Percentiles rank a stretch among this genome's conserved stretches.
Evolutionary conservation across 2,888 invertebrate species (phyloP).

Genomic region (Drosophila flavopinicola): DNA sequence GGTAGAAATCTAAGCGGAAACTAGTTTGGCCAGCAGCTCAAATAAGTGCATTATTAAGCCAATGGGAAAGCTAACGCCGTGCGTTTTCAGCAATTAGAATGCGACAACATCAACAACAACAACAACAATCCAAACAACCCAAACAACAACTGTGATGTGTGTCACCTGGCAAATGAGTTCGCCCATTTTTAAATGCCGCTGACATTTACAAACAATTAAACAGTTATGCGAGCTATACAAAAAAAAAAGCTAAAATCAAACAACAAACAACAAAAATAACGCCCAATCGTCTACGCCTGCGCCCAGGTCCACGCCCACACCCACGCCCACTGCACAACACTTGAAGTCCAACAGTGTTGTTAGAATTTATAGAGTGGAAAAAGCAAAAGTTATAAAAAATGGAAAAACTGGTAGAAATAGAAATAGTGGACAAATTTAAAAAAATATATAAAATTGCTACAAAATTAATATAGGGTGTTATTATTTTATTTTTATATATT

Average conservation of each 20-base stretch:
- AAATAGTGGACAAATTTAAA: no score
- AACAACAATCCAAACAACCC: slow-evolving; percentile 13
- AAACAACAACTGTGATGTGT: slow-evolving; percentile 30
- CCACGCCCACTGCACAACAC: slow-evolving; percentile 14
- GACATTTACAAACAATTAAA: slow-evolving; percentile 71
- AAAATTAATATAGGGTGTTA: no score
- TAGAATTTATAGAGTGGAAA: no score
- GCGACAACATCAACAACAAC: slow-evolving; percentile 23
- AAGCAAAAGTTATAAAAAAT: no score
- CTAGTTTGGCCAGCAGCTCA: slow-evolving; percentile 59
- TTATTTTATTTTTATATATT: no score
- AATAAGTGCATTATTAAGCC: slow-evolving; percentile 64
- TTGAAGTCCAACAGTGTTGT: neutral
- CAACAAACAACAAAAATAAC: slow-evolving; percentile 1
- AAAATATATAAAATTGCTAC: no score
- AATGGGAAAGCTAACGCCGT: slow-evolving; percentile 43
- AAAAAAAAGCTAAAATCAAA: no score
- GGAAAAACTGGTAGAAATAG: no score
- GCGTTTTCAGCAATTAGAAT: slow-evolving; percentile 64
- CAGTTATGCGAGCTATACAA: slow-evolving; percentile 59
- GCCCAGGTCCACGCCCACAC: slow-evolving; percentile 21
- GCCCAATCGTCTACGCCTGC: slow-evolving; percentile 21
- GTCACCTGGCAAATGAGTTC: slow-evolving; percentile 49
- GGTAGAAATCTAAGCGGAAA: slow-evolving; percentile 70
- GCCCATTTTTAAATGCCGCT: slow-evolving; percentile 35